Evolutionary conservation across 2,113 vertebrate species (phyloP).

Genomic region (Okapia johnstoni): DNA sequence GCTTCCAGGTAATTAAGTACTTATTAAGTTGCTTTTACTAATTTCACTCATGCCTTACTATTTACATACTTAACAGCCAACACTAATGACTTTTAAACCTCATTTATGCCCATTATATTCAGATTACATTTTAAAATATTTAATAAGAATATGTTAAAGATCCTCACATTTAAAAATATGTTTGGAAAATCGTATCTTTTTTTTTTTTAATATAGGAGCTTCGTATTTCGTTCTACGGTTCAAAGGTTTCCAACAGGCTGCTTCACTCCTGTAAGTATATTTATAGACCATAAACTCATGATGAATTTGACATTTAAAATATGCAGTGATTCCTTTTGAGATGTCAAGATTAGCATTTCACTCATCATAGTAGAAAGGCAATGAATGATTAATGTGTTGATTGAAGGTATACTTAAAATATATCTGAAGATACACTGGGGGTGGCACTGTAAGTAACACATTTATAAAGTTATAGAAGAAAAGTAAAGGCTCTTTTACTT

Average conservation of each 20-base stretch:
- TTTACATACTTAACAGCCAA: background rate
- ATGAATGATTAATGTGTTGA: background rate
- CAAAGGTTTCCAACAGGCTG: conserved; percentile 77
- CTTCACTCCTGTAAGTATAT: conserved; percentile 85
- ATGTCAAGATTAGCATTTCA: background rate
- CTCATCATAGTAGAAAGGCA: background rate
- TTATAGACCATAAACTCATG: conserved; percentile 33
- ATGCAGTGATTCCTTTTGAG: background rate
- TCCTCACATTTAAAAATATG: background rate
- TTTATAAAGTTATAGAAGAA: background rate
- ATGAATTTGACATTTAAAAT: conserved; percentile 52
- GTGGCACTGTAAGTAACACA: background rate
- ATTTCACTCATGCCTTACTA: background rate
- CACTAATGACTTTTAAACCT: conserved; percentile 11
- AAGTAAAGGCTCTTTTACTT: background rate
- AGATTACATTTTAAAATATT: conserved; percentile 13
- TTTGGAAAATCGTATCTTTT: background rate
- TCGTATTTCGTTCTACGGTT: conserved; percentile 84
- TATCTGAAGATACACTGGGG: background rate
- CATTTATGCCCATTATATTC: background rate
- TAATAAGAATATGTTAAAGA: conserved; percentile 14
- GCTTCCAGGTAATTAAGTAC: conserved; percentile 83
- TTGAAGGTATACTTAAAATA: background rate
- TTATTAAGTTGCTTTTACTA: background rate
- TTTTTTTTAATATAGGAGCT: conserved; percentile 73